These are phyloP conservation scores for Actenoides lindsayi DNA, from an alignment of 2,113 vertebrate genomes.

Conservation along the genomic window DNA sequence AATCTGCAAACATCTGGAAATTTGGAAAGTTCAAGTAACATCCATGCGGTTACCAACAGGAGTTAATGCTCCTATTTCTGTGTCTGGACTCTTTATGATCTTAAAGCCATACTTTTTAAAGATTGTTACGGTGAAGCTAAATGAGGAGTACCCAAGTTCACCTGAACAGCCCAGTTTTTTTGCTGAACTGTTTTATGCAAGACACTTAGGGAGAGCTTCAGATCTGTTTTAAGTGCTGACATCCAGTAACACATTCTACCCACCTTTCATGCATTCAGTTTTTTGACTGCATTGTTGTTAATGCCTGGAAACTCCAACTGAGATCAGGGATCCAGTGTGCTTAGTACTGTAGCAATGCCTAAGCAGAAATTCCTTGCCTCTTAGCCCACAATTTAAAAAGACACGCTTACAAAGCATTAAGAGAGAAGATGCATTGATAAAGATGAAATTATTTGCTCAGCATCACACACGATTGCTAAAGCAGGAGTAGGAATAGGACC, in stretches of 20 bases:
- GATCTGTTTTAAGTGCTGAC: neutral
- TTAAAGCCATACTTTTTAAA: neutral
- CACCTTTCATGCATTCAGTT: neutral
- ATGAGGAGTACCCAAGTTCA: neutral
- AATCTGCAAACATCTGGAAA: neutral
- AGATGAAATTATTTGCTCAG: neutral
- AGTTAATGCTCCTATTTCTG: neutral
- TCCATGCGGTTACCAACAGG: neutral
- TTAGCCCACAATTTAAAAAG: conserved; percentile 12
- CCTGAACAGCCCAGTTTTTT: neutral
- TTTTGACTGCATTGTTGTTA: neutral
- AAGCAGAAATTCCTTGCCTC: conserved; percentile 6
- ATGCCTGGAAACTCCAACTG: neutral
- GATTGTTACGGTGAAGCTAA: neutral
- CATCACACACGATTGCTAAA: neutral
- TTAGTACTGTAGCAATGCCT: neutral
- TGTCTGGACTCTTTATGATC: neutral
- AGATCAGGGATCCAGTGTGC: conserved; percentile 6
- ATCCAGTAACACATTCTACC: neutral
- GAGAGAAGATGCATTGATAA: neutral
- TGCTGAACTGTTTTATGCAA: neutral
- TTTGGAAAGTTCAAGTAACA: neutral
- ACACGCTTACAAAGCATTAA: neutral
- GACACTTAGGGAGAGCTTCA: neutral
- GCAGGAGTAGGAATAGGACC: neutral